These are phyloP conservation scores for Takifugu ocellatus DNA, from an alignment of 2,797 vertebrate species.

Conservation along the genomic window DNA sequence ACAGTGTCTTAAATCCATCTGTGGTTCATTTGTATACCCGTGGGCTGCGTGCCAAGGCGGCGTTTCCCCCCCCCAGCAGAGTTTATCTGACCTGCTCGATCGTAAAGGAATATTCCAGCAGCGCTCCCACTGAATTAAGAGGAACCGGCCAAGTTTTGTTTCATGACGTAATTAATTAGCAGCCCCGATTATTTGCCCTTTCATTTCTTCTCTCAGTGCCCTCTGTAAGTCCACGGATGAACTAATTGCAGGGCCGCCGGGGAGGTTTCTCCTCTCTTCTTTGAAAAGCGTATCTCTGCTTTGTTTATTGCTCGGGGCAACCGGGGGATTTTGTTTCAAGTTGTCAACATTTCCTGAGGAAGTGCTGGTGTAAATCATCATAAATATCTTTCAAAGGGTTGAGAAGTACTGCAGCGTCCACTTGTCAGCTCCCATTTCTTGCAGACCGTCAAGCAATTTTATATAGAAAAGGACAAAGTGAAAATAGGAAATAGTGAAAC, in stretches of 20 bases:
- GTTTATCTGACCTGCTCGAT: conserved; percentile 35
- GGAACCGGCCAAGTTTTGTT: conserved; percentile 23
- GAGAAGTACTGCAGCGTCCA: conserved; percentile 40
- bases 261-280: conserved; percentile 28
- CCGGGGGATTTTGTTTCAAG: conserved; percentile 65
- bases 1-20: conserved; percentile 44
- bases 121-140: conserved; percentile 28
- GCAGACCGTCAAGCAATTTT: conserved; percentile 30
- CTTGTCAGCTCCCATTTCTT: conserved; percentile 11
- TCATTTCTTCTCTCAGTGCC: conserved; percentile 14
- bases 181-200: conserved; percentile 11
- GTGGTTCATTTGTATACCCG: conserved; percentile 46
- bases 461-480: conserved; percentile 2
- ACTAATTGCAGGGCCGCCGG: conserved; percentile 36
- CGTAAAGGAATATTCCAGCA: conserved; percentile 18
- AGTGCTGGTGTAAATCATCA: conserved; percentile 68
- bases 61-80: conserved; percentile 35
- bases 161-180: conserved; percentile 40
- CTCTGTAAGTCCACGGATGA: conserved; percentile 34
- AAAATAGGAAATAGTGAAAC: neutral
- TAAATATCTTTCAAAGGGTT: conserved; percentile 57
- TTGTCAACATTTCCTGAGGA: conserved; percentile 76
- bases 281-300: conserved; percentile 56
- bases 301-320: conserved; percentile 62
- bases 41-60: conserved; percentile 42